Evolutionary conservation across 2,113 vertebrate species (phyloP), one percentile per base, ranked within the genome.

Genomic region (Nesoenas mayeri): DNA sequence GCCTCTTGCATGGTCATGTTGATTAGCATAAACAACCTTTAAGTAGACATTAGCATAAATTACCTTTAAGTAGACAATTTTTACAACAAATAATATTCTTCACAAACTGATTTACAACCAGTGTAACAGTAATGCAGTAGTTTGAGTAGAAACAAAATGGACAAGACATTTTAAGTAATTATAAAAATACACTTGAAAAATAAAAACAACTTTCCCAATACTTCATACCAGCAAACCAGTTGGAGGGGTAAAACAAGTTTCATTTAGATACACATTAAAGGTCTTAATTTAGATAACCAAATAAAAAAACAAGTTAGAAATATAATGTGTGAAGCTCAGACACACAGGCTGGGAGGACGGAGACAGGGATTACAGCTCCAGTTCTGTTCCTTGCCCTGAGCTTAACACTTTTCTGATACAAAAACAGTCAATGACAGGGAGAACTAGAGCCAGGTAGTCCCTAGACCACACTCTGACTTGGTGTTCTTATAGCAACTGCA

Each of bases 321-420:
- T 16, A 56, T 9, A 58, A 58, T 15, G n/a, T 47, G 14, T 12
- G 31, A 85, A 36, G 28, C 31, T 60, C 26, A 36, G 58, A 48
- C 5, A 38, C 15, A 36, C 13, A 56, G 34, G 47, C 0, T 47
- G 10, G 32, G 10, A 7, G 9, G 4, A 15, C 2, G 5, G 7
- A 11, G 8, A 36, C 9, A 80, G 9, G 12, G 51, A 53, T 40
- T 93, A 80, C 36, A 71, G 44, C 26, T 11, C 11, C 18, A 32
- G 6, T 47, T 69, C 21, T 60, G 36, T 22, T 79, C 11, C 19
- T 3, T 53, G 70, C 44, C 54, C 51, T 40, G 12, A 75, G 10
- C 20, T 56, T 62, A 47, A 42, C 11, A 9, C 12, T 5, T 7
- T n/a, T 50, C 56, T 40, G 18, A 57, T 7, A 57, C 44, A 69